phyloP scores from a whole-genome alignment of 2,797 vertebrate species.

The Apogon talboti region DNA sequence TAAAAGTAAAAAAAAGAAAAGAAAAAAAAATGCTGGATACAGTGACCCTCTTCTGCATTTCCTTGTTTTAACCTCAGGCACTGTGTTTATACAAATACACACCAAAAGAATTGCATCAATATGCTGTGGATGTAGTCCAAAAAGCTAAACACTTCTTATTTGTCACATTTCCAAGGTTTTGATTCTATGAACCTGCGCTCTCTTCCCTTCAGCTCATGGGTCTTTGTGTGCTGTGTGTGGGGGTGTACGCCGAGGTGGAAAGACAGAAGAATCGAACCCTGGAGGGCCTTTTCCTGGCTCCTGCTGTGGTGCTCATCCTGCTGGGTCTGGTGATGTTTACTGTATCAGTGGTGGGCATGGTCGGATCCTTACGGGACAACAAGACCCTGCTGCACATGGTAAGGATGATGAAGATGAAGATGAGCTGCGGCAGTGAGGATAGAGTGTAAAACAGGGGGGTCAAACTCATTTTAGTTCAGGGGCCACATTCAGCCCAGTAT shows the following conservation, averaged over 20 bases:
- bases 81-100: neutral
- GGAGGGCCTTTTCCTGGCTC: constrained; percentile 91
- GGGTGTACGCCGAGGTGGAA: constrained; percentile 91
- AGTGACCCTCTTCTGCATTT: no score
- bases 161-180: neutral
- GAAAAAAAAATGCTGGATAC: neutral
- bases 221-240: constrained; percentile 87
- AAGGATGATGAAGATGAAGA: constrained; percentile 36
- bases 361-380: constrained; percentile 93
- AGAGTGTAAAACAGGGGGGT: no score
- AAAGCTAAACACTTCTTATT: neutral
- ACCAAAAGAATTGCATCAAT: neutral
- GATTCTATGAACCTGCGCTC: neutral
- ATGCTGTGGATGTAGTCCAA: neutral
- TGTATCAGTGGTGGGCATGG: constrained; percentile 90
- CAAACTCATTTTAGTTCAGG: no score
- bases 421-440: no score
- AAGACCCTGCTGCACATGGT: constrained; percentile 89
- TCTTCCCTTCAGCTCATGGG: constrained; percentile 83
- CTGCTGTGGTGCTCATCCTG: constrained; percentile 90
- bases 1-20: neutral
- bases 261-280: constrained; percentile 90
- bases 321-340: constrained; percentile 90
- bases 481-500: no score
- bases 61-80: neutral